Evolutionary conservation across 92 coral and sea anemone species (phyloP).

Genomic region (Siderastrea radians): DNA sequence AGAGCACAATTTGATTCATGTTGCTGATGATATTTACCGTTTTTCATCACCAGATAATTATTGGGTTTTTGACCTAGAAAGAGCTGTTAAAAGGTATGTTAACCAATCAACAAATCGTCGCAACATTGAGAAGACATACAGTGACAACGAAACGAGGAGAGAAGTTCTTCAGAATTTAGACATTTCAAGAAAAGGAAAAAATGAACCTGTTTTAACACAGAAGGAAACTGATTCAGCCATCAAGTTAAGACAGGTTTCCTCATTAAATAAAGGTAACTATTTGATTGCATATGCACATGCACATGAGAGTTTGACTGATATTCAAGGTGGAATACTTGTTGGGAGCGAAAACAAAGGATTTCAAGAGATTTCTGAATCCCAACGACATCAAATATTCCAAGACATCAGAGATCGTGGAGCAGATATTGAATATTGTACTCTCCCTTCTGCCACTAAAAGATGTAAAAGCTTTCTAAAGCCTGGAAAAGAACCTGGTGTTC

Average conservation of each 20-base stretch:
- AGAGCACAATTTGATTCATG: slow-evolving; percentile 70
- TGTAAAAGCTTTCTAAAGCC: slow-evolving; percentile 44
- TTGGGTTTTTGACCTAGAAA: slow-evolving; percentile 71
- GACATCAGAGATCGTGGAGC: slow-evolving; percentile 27
- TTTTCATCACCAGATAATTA: slow-evolving; percentile 74
- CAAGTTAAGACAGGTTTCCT: slow-evolving; percentile 31
- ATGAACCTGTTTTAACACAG: slow-evolving; percentile 30
- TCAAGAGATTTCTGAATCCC: slow-evolving; percentile 47
- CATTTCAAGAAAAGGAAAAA: slow-evolving; percentile 22
- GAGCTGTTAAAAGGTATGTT: slow-evolving; percentile 77
- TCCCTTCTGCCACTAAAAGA: slow-evolving; percentile 39
- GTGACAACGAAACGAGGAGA: slow-evolving; percentile 65
- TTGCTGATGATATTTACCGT: slow-evolving; percentile 46
- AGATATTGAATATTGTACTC: slow-evolving; percentile 37
- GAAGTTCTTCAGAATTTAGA: slow-evolving; percentile 33
- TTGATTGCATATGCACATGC: slow-evolving; percentile 42
- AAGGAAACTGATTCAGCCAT: slow-evolving; percentile 60
- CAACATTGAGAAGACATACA: slow-evolving; percentile 68
- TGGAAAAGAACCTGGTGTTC: slow-evolving; percentile 33
- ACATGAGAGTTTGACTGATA: slow-evolving; percentile 25
- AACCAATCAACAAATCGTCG: slow-evolving; percentile 47
- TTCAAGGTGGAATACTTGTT: slow-evolving; percentile 44
- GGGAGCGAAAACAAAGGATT: slow-evolving; percentile 38
- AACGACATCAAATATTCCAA: slow-evolving; percentile 29
- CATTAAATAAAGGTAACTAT: slow-evolving; percentile 43